These are phyloP conservation scores for Oscheius sp. DNA, from an alignment of 1,140 invertebrate genomes.

Conservation along the genomic window DNA sequence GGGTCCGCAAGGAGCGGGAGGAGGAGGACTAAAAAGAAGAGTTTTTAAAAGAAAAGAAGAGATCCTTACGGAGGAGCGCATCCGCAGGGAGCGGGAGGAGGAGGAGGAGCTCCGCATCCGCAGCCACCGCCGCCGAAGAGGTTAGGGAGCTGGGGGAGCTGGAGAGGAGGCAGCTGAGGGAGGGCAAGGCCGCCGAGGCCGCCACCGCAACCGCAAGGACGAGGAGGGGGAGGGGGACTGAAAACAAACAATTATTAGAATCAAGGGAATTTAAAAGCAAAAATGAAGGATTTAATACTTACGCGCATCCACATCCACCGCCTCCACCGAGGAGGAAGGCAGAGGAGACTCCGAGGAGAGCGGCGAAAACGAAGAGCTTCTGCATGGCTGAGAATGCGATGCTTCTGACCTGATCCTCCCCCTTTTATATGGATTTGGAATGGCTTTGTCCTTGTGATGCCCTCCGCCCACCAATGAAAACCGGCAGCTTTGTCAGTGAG, in stretches of 20 bases:
- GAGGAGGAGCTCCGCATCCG: background rate
- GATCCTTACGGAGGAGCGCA: background rate
- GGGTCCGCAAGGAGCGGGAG: background rate
- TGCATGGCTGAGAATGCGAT: background rate
- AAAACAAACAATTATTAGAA: background rate
- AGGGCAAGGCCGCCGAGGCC: too few relatives aligned
- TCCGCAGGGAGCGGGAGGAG: background rate
- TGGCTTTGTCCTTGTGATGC: slow-evolving; percentile 2
- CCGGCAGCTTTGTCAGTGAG: background rate
- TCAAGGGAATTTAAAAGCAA: background rate
- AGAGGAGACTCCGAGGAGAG: background rate
- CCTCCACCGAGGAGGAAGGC: background rate
- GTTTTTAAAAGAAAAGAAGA: too few relatives aligned
- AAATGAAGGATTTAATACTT: background rate
- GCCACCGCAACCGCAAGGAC: background rate
- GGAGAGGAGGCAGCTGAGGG: background rate
- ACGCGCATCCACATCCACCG: slow-evolving; percentile 1
- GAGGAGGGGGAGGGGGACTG: background rate
- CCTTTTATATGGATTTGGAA: background rate
- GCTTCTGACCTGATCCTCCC: background rate
- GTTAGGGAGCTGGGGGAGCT: background rate
- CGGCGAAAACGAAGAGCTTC: background rate
- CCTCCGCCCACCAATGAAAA: background rate
- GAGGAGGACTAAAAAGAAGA: background rate
- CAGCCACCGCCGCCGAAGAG: background rate